Conservation (phyloP, 1,140 invertebrate species). For the Drosophila seguyi region DNA sequence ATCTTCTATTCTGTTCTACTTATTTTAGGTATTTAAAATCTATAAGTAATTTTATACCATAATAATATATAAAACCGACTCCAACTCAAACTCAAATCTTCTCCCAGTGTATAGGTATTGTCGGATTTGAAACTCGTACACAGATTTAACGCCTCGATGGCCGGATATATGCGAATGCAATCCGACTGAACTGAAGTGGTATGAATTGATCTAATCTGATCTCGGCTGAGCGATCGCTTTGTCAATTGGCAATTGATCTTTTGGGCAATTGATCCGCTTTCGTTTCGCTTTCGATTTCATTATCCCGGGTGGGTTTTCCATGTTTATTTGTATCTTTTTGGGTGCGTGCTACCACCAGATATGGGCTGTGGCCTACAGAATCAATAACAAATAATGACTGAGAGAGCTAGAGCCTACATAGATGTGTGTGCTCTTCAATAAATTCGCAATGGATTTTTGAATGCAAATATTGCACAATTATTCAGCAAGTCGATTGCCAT, state of each 20-base stretch:
- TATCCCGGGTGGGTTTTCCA: slow-evolving; percentile 2
- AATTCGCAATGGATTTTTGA: slow-evolving; percentile 41
- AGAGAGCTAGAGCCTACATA: slow-evolving; percentile 10
- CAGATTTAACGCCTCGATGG: slow-evolving; percentile 73
- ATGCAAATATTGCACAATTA: slow-evolving; percentile 44
- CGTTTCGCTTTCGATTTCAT: slow-evolving; percentile 45
- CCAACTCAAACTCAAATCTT: too few species aligned
- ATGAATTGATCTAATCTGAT: slow-evolving; percentile 45
- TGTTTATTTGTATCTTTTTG: slow-evolving; percentile 12
- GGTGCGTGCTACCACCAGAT: slow-evolving; percentile 53
- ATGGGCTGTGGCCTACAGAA: slow-evolving; percentile 1
- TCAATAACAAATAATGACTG: slow-evolving; percentile 24
- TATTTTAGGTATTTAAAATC: background rate
- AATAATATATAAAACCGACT: background rate
- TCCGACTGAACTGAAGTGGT: slow-evolving; percentile 26
- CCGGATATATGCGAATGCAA: slow-evolving; percentile 24
- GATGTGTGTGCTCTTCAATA: slow-evolving; percentile 25
- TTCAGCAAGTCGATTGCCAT: slow-evolving; percentile 53
- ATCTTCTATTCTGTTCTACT: too few species aligned
- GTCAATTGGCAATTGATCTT: slow-evolving; percentile 82
- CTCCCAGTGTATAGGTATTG: slow-evolving; percentile 30
- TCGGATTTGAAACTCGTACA: slow-evolving; percentile 49
- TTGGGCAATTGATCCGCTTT: slow-evolving; percentile 78
- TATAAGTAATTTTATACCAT: background rate
- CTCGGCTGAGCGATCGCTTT: slow-evolving; percentile 54